Evolutionary conservation across 1,140 invertebrate species (phyloP), one percentile per base, ranked within the genome.

Genomic region (Apis cerana): DNA sequence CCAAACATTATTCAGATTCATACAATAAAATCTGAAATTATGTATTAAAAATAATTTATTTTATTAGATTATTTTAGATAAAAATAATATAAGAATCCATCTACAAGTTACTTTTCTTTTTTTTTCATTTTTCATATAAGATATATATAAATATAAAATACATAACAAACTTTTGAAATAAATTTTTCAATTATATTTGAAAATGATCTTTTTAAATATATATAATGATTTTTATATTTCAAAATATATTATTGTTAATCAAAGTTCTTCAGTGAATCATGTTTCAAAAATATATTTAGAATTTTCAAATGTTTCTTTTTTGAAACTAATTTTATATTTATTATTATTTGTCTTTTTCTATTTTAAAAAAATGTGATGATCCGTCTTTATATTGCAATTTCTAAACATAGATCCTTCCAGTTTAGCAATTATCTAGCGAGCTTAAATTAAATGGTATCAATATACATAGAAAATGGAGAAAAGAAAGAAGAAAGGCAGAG

Each of bases 361-460:
- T 3, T 64, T 12, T 52, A 52, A 68, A 19, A 33, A 19, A 68
- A 10, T 52, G 3, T 78, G 78, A 59, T 15, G 17, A 69, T 82
- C 75, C 67, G 67, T 82, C 54, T 76, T 61, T 19, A 48, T 50
- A n/a, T 68, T 67, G 11, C 56, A 76, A 76, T 54, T 67, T 68
- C 52, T 68, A 61, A 76, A 68, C 21, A n/a, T 82, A 78, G 67
- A 65, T 77, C 75, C 23, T 70, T 78, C 65, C 62, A 50, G 10
- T 67, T 81, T 68, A 64, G 54, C 59, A 50, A 43, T 58, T 64
- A 59, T 5, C 62, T 76, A 76, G 54, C 43, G 43, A 76, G 72
- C 64, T 76, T 82, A 59, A 58, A 23, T 52, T n/a, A 72, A 69
- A 59, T 82, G 48, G 48, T 69, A n/a, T 43, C 48, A 15, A 59